Evolutionary conservation across 1,140 invertebrate genomes (phyloP), one percentile per base, ranked within the genome.

Genomic region (Drosophila obscura): DNA sequence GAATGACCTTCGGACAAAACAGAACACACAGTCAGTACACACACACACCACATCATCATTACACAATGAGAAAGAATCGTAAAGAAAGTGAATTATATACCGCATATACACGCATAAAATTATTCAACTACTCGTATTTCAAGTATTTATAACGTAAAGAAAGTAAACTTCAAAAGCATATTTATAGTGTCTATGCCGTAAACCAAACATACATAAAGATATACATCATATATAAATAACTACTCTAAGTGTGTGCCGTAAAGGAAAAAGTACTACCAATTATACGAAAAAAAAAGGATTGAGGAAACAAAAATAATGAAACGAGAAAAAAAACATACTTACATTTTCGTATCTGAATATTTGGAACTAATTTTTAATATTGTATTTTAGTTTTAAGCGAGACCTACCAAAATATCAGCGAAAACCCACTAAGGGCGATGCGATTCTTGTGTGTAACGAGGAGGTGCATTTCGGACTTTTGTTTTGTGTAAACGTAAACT

Each of bases 331-430:
- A 61, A 78, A 28, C 51, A 72, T 65, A 59, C 55, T 67, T 77
- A 61, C 48, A 59, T 68, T 62, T 76, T 77, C 57, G 45, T 52
- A 15, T 39, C 24, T 15, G 46, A 64, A 81, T 82, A 73, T 68
- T 84, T 72, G 41, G 71, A 84, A 53, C 59, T 71, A 74, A 87
- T 63, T 85, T 85, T 77, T 66, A 79, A 84, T 73, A 77, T 81
- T 71, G 69, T 82, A 88, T 78, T 81, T 77, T 85, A 85, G 79
- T 79, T 75, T 5, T 45, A 71, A 73, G 76, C 62, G 58, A 68
- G 55, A 79, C 71, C 71, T 65, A 88, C 82, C 74, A 77, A 82
- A 76, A 85, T 85, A 88, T 85, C 75, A 78, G 64, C 55, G 43
- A 52, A 61, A 51, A 48, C 44, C 44, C 41, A 73, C 39, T 57